A percentile compares a stretch with the other conserved stretches of the same genome.
These are phyloP conservation scores for Hippopotamyrus pictus DNA, from an alignment of 2,797 vertebrate species.

Conservation along the genomic window DNA sequence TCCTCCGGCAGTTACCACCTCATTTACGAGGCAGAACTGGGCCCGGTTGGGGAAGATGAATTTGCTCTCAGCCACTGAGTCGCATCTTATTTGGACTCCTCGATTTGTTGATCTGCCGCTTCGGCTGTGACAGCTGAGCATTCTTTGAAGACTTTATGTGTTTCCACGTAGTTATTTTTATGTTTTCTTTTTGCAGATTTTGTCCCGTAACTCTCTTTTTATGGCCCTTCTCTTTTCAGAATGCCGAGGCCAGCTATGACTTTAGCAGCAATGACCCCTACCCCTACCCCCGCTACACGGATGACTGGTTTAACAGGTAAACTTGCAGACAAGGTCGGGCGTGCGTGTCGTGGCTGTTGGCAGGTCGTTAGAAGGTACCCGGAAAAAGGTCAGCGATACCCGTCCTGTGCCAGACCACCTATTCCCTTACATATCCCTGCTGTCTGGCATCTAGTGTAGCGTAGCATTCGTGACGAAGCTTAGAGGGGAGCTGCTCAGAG, in stretches of 20 bases:
- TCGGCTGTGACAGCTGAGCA: conserved; percentile 12
- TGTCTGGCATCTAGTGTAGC: neutral
- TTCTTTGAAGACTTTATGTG: neutral
- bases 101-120: neutral
- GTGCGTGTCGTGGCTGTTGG: neutral
- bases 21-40: conserved; percentile 10
- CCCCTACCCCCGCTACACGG: conserved; percentile 95
- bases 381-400: neutral
- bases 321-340: neutral
- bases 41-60: neutral
- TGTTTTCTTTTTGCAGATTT: neutral
- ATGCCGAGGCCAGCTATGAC: conserved; percentile 95
- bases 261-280: conserved; percentile 98
- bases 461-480: neutral
- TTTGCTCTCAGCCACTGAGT: neutral
- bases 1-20: conserved; percentile 25
- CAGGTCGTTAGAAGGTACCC: neutral
- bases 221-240: conserved; percentile 68
- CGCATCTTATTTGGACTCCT: neutral
- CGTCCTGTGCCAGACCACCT: neutral
- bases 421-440: conserved; percentile 11
- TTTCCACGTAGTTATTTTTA: conserved; percentile 28
- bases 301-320: conserved; percentile 99
- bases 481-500: neutral
- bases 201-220: conserved; percentile 12